Percentiles rank a stretch among this genome's conserved stretches.
phyloP scores from a whole-genome alignment of 1,140 invertebrate genomes.

The Apis laboriosa region DNA sequence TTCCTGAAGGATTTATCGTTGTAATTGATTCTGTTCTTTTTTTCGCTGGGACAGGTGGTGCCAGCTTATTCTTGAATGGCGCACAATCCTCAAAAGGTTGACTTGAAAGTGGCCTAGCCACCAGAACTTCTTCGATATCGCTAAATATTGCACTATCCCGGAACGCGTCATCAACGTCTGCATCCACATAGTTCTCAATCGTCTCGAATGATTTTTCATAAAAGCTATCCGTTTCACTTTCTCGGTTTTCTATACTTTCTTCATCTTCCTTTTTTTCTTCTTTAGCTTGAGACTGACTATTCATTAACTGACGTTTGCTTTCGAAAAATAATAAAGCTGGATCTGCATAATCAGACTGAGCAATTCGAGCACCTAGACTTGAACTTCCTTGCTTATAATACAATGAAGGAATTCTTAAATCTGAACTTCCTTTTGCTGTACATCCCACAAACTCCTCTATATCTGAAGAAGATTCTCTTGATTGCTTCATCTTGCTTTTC shows the following conservation, averaged over 20 bases:
- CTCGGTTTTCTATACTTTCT: conserved; percentile 58
- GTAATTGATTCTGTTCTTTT: conserved; percentile 34
- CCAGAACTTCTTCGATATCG: conserved; percentile 83
- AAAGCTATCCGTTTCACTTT: conserved; percentile 84
- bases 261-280: conserved; percentile 36
- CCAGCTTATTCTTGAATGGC: conserved; percentile 63
- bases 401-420: conserved; percentile 54
- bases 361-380: conserved; percentile 91
- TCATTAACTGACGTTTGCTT: conserved; percentile 59
- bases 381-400: conserved; percentile 90
- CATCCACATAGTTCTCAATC: conserved; percentile 83
- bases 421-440: conserved; percentile 45
- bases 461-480: conserved; percentile 72
- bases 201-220: conserved; percentile 90
- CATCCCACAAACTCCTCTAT: conserved; percentile 73
- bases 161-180: conserved; percentile 84
- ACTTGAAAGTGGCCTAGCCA: conserved; percentile 30
- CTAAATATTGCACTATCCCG: conserved; percentile 93
- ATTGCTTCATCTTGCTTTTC: conserved; percentile 64
- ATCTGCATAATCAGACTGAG: conserved; percentile 92
- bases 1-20: not conserved
- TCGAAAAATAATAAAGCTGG: conserved; percentile 85
- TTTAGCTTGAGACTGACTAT: not conserved
- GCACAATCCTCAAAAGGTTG: conserved; percentile 11
- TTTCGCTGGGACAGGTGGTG: conserved; percentile 77